A percentile compares a stretch with the other conserved stretches of the same genome.
phyloP scores from a whole-genome alignment of 2,113 vertebrate species.

The Seriola aureovittata region DNA sequence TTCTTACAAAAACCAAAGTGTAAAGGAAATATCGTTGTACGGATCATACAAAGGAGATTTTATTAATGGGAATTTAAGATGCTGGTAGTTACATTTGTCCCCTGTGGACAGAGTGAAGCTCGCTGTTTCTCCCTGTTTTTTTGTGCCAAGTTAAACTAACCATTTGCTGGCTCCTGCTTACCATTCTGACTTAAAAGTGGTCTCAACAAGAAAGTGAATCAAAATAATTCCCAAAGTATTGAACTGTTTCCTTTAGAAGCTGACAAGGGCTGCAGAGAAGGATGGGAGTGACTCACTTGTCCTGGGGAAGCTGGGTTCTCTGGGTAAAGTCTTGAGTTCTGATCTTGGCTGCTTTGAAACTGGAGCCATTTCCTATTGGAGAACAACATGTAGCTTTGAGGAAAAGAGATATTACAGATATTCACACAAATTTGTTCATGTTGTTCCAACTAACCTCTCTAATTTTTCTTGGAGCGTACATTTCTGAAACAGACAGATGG shows the following conservation, averaged over 20 bases:
- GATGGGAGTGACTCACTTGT: conserved; percentile 49
- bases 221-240: background rate
- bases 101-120: background rate
- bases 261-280: background rate
- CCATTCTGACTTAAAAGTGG: background rate
- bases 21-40: background rate
- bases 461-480: conserved; percentile 68
- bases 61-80: background rate
- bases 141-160: background rate
- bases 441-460: conserved; percentile 76
- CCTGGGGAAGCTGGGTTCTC: conserved; percentile 59
- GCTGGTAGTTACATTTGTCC: background rate
- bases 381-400: conserved; percentile 1
- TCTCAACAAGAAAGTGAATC: background rate
- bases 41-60: background rate
- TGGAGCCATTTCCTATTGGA: conserved; percentile 67
- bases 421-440: background rate
- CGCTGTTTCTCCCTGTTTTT: background rate
- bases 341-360: conserved; percentile 59
- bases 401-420: background rate
- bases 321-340: conserved; percentile 61
- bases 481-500: conserved; percentile 76
- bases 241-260: background rate
- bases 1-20: background rate
- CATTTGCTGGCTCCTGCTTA: background rate